Conservation (phyloP, 2,113 vertebrate species). For the Nibea albiflora region DNA sequence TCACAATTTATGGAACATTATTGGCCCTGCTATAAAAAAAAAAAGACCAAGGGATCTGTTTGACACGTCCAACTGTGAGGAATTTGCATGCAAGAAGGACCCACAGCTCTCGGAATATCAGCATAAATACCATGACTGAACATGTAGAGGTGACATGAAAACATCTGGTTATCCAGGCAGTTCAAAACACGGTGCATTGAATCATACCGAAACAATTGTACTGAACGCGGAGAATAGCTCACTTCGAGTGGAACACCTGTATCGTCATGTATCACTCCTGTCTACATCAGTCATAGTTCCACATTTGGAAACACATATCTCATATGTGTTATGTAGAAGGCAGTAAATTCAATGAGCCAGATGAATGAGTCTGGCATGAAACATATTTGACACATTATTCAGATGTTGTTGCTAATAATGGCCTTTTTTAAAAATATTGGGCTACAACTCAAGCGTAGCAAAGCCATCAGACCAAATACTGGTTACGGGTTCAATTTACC, state of each 20-base stretch:
- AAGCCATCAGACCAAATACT: not conserved
- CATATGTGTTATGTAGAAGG: not conserved
- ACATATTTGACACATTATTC: constrained; percentile 3
- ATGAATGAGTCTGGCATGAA: not conserved
- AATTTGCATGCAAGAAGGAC: constrained; percentile 30
- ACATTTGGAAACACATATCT: not conserved
- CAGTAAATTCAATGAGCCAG: not conserved
- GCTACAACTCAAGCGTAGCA: not conserved
- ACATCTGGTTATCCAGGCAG: constrained; percentile 7
- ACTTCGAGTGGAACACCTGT: not conserved
- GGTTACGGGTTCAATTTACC: not conserved
- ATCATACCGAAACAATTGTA: not conserved
- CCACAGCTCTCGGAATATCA: not conserved
- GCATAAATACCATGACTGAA: constrained; percentile 2
- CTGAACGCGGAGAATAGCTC: not conserved
- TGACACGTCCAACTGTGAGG: constrained; percentile 19
- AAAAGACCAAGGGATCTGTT: not conserved
- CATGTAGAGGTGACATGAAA: constrained; percentile 16
- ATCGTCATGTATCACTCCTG: not conserved
- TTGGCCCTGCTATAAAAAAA: not conserved
- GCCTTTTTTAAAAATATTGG: not conserved
- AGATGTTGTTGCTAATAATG: not conserved
- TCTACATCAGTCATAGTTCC: constrained; percentile 1
- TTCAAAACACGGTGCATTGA: constrained; percentile 1
- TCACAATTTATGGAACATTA: constrained; percentile 18